Evolutionary conservation across 2,113 vertebrate genomes (phyloP), one percentile per base, ranked within the genome.

Genomic region (Stercorarius parasiticus): DNA sequence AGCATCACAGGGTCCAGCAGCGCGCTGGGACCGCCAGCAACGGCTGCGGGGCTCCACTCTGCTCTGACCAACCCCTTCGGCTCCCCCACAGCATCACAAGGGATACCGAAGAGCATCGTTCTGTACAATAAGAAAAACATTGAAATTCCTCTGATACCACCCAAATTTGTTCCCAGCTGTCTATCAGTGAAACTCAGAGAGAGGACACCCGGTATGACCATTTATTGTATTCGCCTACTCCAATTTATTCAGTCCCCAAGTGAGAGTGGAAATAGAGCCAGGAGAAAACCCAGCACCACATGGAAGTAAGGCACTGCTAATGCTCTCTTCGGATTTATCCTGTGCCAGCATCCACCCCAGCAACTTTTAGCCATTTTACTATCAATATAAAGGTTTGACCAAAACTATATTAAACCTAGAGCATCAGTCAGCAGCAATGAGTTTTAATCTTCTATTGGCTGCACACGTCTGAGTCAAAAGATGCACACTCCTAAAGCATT

Each of bases 281-380:
- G 62, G 30, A 27, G 26, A 62, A 34, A 18, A 11, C 5, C 4
- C 15, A 50, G 55, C n/a, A 52, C 7, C 17, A 11, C 42, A 20
- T 20, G 45, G 42, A 53, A 52, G 27, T 7, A 25, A 27, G 34
- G 21, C 6, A 25, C 0, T 26, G 20, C 38, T 26, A 61, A 27
- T 0, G 1, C 8, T 9, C 15, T 4, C 55, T 29, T 34, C 1
- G 2, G 36, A 70, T 43, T 34, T 43, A 20, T 7, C 47, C 59
- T 3, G 15, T 9, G 50, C 30, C 45, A 38, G 19, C n/a, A 36
- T 6, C 52, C 52, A 20, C 53, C 9, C 66, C 7, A 38, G 42
- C 36, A 23, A 52, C 50, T 30, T 43, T 4, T 3, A 42, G 43
- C 29, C n/a, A 5, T 34, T 42, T 30, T 13, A 43, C n/a, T 29